Conservation (phyloP, 64 coral and sea anemone genomes). For the Orbicella faveolata region DNA sequence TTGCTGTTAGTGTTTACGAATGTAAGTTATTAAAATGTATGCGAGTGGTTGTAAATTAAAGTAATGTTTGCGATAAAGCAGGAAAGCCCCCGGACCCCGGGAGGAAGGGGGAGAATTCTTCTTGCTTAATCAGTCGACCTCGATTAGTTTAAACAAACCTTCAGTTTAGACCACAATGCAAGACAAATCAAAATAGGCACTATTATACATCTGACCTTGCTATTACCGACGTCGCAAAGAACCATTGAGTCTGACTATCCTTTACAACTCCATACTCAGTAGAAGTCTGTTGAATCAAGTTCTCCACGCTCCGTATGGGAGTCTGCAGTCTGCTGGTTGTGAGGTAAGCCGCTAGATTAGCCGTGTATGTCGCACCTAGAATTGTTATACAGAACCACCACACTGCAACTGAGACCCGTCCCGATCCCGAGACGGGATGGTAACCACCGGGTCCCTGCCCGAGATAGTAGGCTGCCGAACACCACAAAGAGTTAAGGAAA, state of each 20-base stretch:
- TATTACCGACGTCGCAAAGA: constrained; percentile 31
- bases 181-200: neutral
- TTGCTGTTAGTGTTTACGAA: too few relatives aligned
- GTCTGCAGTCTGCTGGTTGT: constrained; percentile 48
- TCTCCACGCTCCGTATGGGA: constrained; percentile 17
- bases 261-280: constrained; percentile 44
- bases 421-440: constrained; percentile 53
- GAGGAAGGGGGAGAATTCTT: too few relatives aligned
- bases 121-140: too few relatives aligned
- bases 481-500: constrained; percentile 50
- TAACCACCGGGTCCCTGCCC: constrained; percentile 48
- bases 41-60: too few relatives aligned
- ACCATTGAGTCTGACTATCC: constrained; percentile 45
- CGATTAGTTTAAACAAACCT: neutral
- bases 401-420: constrained; percentile 44
- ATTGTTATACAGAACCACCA: constrained; percentile 65
- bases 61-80: too few relatives aligned
- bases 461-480: constrained; percentile 58
- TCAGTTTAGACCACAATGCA: neutral
- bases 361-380: constrained; percentile 49
- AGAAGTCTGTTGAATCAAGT: constrained; percentile 29
- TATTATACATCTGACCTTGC: constrained; percentile 1
- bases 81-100: too few relatives aligned
- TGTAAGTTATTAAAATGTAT: too few relatives aligned
- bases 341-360: constrained; percentile 53